Conservation (phyloP, 1,140 invertebrate genomes). For the Lanistes nyassanus region DNA sequence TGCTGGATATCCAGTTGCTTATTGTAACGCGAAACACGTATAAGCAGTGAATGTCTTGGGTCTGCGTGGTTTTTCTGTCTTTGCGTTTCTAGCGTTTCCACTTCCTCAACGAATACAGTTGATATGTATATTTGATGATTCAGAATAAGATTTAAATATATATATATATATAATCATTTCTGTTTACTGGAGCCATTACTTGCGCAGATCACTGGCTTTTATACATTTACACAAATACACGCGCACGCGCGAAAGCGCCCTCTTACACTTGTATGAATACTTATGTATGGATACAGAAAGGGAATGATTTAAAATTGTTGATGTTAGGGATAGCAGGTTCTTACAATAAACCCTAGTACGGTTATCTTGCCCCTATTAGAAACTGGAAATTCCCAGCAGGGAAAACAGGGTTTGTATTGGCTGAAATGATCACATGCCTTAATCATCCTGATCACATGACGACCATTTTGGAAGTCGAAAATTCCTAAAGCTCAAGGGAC, state of each 20-base stretch:
- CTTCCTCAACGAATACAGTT: neutral
- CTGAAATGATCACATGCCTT: constrained; percentile 4
- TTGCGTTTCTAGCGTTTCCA: neutral
- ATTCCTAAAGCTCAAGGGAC: no score
- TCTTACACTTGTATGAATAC: neutral
- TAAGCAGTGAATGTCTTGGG: neutral
- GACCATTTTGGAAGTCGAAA: no score
- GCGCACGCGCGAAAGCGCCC: neutral
- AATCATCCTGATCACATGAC: neutral
- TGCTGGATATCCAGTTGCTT: no score
- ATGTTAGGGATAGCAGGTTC: neutral
- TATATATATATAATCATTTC: neutral
- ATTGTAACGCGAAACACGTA: neutral
- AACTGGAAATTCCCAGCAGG: neutral
- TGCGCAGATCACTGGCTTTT: neutral
- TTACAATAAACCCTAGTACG: neutral
- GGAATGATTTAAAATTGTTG: neutral
- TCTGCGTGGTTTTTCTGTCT: neutral
- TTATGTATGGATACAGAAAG: neutral
- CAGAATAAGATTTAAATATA: neutral
- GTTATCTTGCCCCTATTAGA: neutral
- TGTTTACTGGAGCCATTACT: neutral
- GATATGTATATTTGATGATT: neutral
- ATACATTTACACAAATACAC: neutral
- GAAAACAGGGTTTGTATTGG: neutral